These are phyloP conservation scores for Himalopsyche kuldschensis DNA, from an alignment of 2,888 invertebrate species.

Conservation along the genomic window DNA sequence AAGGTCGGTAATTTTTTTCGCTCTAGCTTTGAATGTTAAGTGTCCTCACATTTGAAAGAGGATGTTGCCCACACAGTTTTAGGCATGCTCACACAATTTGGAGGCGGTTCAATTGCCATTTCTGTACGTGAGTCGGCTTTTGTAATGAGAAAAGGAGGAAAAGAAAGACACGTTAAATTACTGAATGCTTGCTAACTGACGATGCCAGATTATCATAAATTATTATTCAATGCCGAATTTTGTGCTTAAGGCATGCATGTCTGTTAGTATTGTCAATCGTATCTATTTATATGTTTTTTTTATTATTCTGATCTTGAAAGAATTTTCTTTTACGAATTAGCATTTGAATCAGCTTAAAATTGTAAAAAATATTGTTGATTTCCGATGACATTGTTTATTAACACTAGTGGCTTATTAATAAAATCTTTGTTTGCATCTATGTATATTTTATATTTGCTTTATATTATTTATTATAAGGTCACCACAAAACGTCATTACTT, in stretches of 20 bases:
- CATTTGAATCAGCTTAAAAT: too few relatives aligned
- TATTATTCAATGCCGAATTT: neutral
- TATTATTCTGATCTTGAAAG: too few relatives aligned
- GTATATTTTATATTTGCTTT: too few relatives aligned
- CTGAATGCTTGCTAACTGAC: neutral
- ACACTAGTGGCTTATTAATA: too few relatives aligned
- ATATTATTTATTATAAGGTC: too few relatives aligned
- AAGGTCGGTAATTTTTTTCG: slow-evolving; percentile 33
- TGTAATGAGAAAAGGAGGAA: neutral
- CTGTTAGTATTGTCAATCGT: neutral
- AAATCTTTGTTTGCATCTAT: too few relatives aligned
- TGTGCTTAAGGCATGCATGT: neutral
- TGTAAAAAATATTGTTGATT: too few relatives aligned
- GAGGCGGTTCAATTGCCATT: slow-evolving; percentile 7
- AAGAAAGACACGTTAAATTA: neutral
- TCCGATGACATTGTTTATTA: too few relatives aligned
- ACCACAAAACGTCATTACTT: too few relatives aligned
- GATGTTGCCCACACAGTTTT: slow-evolving; percentile 35
- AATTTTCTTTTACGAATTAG: too few relatives aligned
- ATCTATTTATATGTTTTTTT: too few relatives aligned
- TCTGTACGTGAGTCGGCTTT: neutral
- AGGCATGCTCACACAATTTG: slow-evolving; percentile 7
- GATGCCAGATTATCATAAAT: neutral
- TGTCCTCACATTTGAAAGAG: slow-evolving; percentile 22
- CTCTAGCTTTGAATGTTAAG: slow-evolving; percentile 15